Conservation (phyloP, 2,113 vertebrate genomes). For the Myrmophylax atrothorax region DNA sequence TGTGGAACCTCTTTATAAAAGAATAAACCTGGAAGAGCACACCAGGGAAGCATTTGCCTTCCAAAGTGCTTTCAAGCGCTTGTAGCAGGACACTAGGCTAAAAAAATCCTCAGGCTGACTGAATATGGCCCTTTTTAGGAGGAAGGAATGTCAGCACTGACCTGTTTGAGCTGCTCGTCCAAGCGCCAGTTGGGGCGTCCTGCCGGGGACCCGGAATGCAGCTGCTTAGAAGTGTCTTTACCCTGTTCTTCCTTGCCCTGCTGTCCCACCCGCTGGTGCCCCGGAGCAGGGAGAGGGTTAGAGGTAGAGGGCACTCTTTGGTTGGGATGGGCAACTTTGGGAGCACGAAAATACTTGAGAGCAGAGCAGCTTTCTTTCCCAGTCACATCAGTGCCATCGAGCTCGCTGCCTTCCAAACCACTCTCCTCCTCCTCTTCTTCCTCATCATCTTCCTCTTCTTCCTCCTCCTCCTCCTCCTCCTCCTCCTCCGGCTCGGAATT, state of each 20-base stretch:
- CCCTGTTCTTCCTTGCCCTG: constrained; percentile 83
- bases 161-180: constrained; percentile 89
- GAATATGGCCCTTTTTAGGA: accelerated
- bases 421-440: constrained; percentile 70
- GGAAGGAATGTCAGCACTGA: constrained; percentile 57
- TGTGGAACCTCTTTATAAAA: accelerated
- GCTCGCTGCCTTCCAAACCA: neutral
- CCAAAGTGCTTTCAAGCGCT: neutral
- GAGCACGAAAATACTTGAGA: constrained; percentile 82
- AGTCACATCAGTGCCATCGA: constrained; percentile 50
- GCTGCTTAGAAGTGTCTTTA: constrained; percentile 76
- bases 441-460: constrained; percentile 68
- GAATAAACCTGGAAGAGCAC: neutral
- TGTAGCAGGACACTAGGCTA: neutral
- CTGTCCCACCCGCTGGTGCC: constrained; percentile 30
- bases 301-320: constrained; percentile 65
- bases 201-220: constrained; percentile 63
- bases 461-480: constrained; percentile 82
- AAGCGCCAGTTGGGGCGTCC: constrained; percentile 81
- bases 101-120: accelerated
- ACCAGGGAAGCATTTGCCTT: accelerated
- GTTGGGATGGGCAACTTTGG: constrained; percentile 75
- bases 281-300: constrained; percentile 42
- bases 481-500: constrained; percentile 83
- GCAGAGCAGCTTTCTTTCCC: constrained; percentile 67